A percentile compares a stretch with the other conserved stretches of the same genome.
Conservation (phyloP, 2,888 invertebrate species). For the Phyllotreta striolata region DNA sequence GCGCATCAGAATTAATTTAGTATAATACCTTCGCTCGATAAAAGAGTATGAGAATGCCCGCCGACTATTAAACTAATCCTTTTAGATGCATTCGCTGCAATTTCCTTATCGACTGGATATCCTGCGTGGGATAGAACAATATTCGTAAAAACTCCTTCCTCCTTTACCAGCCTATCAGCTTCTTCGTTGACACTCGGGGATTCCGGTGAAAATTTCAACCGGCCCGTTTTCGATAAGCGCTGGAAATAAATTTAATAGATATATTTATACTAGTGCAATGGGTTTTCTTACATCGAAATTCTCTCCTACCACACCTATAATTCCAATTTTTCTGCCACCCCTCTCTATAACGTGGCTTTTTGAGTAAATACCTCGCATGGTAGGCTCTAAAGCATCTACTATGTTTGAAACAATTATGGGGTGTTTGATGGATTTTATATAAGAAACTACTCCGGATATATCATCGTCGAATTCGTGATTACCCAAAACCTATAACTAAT, state of each 20-base stretch:
- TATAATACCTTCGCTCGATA: constrained; percentile 67
- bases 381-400: constrained; percentile 73
- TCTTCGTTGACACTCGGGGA: constrained; percentile 72
- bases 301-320: constrained; percentile 79
- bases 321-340: constrained; percentile 73
- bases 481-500: constrained; percentile 72
- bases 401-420: constrained; percentile 81
- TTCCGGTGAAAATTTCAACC: constrained; percentile 75
- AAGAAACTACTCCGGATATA: constrained; percentile 75
- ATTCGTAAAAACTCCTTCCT: constrained; percentile 76
- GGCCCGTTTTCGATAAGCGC: constrained; percentile 73
- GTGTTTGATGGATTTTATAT: constrained; percentile 69
- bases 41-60: constrained; percentile 82
- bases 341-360: constrained; percentile 72
- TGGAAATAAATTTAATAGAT: constrained; percentile 52
- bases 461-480: constrained; percentile 89
- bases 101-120: constrained; percentile 70
- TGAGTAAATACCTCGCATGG: constrained; percentile 67
- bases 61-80: constrained; percentile 86
- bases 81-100: constrained; percentile 71
- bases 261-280: not conserved
- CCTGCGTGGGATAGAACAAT: constrained; percentile 87
- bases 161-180: constrained; percentile 67
- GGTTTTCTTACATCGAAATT: constrained; percentile 42
- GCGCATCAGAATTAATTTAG: not conserved